Evolutionary conservation across 2,888 invertebrate genomes (phyloP).

Genomic region (Chymomyza amoena): DNA sequence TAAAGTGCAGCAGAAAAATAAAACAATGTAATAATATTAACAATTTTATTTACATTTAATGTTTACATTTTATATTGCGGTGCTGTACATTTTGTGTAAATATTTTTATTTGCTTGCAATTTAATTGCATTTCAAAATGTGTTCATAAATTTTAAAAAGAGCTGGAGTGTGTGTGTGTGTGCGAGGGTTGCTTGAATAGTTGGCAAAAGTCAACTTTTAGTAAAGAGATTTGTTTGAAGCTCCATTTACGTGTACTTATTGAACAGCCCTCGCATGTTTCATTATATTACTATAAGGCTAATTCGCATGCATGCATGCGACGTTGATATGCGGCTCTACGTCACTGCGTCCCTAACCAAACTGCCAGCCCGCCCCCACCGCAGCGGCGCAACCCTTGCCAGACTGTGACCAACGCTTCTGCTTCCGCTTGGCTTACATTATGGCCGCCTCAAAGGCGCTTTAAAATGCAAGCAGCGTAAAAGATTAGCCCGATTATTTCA

Average conservation of each 20-base stretch:
- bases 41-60: conserved; percentile 35
- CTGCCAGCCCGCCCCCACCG: neutral
- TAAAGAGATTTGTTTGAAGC: too few relatives aligned
- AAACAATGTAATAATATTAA: conserved; percentile 16
- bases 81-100: conserved; percentile 12
- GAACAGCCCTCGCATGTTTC: conserved; percentile 26
- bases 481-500: conserved; percentile 72
- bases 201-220: too few relatives aligned
- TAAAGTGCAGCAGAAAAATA: conserved; percentile 11
- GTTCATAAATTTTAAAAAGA: conserved; percentile 2
- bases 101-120: conserved; percentile 44
- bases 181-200: neutral
- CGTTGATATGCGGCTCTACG: neutral
- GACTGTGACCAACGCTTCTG: neutral
- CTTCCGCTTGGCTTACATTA: neutral
- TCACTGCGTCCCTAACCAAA: too few relatives aligned
- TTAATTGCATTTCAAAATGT: conserved; percentile 41
- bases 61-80: conserved; percentile 16
- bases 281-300: neutral
- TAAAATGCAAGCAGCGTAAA: conserved; percentile 77
- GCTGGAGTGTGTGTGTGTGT: neutral
- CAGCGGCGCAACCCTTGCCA: neutral
- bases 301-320: neutral
- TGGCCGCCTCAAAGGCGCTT: conserved; percentile 47
- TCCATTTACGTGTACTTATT: conserved; percentile 7